These are phyloP conservation scores for Campopleginae sp. DNA, from an alignment of 2,888 invertebrate species.

Conservation along the genomic window DNA sequence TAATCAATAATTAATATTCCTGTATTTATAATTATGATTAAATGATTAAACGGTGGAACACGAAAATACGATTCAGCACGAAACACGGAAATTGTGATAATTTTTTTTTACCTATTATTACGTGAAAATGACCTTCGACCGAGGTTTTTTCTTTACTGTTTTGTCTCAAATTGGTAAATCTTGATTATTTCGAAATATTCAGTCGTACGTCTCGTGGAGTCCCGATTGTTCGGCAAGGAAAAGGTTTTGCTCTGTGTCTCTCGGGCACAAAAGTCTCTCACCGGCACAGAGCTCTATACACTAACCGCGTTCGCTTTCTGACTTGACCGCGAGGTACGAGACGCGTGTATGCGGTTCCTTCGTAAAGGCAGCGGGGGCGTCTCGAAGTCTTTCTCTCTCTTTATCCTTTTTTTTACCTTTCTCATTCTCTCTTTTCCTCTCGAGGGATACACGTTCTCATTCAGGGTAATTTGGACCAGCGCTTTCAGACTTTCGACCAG, in stretches of 20 bases:
- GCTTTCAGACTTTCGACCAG: not conserved
- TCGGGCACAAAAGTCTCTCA: slow-evolving; percentile 54
- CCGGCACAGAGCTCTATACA: slow-evolving; percentile 65
- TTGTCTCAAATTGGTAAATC: slow-evolving; percentile 6
- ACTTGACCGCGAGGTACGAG: slow-evolving; percentile 69
- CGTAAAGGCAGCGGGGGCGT: slow-evolving; percentile 76
- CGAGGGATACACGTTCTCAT: slow-evolving; percentile 23
- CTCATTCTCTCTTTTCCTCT: slow-evolving; percentile 46
- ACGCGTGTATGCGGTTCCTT: slow-evolving; percentile 68
- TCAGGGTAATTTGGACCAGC: slow-evolving; percentile 12
- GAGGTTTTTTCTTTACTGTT: not conserved
- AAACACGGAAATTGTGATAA: not conserved
- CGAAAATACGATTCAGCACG: not conserved
- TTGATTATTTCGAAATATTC: slow-evolving; percentile 21
- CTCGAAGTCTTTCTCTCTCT: slow-evolving; percentile 69
- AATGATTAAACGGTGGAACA: not conserved
- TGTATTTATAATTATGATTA: not conserved
- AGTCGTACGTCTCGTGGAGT: slow-evolving; percentile 20
- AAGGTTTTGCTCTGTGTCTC: slow-evolving; percentile 44
- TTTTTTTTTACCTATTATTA: not conserved
- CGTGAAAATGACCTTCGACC: not conserved
- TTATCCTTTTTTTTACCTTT: slow-evolving; percentile 44
- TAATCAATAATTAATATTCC: no score
- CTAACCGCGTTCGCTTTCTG: slow-evolving; percentile 72
- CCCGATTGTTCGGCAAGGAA: slow-evolving; percentile 30